phyloP scores from a whole-genome alignment of 2,797 vertebrate genomes.

The Acrossocheilus wenchowensis region DNA sequence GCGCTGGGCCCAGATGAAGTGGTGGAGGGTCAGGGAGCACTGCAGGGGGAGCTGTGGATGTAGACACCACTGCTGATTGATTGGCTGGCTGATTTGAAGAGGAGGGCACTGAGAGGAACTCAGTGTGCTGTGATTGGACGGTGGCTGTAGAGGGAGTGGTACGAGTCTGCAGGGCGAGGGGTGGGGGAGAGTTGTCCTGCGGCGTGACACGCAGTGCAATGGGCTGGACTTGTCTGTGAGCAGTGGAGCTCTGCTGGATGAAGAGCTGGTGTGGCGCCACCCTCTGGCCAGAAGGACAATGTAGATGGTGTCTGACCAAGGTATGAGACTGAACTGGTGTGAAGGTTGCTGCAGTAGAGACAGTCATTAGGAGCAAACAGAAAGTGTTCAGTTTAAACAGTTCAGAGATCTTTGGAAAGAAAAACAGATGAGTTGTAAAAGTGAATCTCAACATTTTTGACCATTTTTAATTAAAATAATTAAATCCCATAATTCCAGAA shows the following conservation, averaged over 20 bases:
- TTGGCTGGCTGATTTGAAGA: slow-evolving; percentile 73
- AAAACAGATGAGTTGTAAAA: background rate
- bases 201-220: slow-evolving; percentile 83
- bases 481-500: background rate
- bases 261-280: slow-evolving; percentile 88
- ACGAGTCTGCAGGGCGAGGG: slow-evolving; percentile 79
- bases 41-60: slow-evolving; percentile 77
- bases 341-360: slow-evolving; percentile 79
- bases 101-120: slow-evolving; percentile 50
- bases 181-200: slow-evolving; percentile 77
- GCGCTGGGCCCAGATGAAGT: slow-evolving; percentile 72
- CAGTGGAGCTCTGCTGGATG: slow-evolving; percentile 76
- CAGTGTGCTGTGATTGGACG: slow-evolving; percentile 62
- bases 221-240: slow-evolving; percentile 88
- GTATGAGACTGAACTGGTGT: slow-evolving; percentile 85
- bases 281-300: slow-evolving; percentile 79
- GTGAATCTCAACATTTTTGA: background rate
- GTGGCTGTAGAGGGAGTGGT: slow-evolving; percentile 52
- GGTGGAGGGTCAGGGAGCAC: slow-evolving; percentile 85
- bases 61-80: slow-evolving; percentile 78
- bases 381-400: background rate
- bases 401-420: background rate
- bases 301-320: slow-evolving; percentile 86
- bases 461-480: background rate
- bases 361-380: slow-evolving; percentile 6